phyloP scores from a whole-genome alignment of 2,797 vertebrate species.

The Helicolenus hilgendorfi region DNA sequence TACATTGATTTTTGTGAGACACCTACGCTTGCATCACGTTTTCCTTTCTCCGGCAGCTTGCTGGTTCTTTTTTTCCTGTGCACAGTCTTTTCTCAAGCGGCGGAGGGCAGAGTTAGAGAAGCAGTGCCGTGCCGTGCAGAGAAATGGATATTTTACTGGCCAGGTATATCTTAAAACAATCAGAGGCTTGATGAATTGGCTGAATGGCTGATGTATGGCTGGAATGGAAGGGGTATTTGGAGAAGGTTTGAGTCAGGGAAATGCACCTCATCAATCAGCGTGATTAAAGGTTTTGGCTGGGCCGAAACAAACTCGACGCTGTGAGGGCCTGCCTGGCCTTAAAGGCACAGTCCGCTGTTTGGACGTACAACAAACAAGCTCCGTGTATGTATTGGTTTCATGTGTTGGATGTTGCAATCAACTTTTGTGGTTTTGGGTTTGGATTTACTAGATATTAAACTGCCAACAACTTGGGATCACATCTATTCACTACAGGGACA shows the following conservation, averaged over 20 bases:
- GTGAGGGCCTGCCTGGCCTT: slow-evolving; percentile 62
- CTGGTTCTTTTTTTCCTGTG: background rate
- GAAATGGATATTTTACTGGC: slow-evolving; percentile 84
- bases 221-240: slow-evolving; percentile 79
- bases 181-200: slow-evolving; percentile 83
- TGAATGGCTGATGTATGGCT: slow-evolving; percentile 82
- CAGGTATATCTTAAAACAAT: slow-evolving; percentile 88
- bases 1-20: background rate
- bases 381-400: background rate
- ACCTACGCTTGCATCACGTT: background rate
- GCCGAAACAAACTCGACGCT: slow-evolving; percentile 79
- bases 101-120: slow-evolving; percentile 21
- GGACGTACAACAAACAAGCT: slow-evolving; percentile 26
- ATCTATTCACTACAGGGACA: background rate
- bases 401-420: background rate
- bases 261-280: slow-evolving; percentile 87
- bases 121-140: slow-evolving; percentile 38
- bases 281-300: slow-evolving; percentile 84
- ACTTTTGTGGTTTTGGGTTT: background rate
- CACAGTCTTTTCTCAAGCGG: background rate
- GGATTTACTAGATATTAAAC: background rate
- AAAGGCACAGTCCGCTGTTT: slow-evolving; percentile 70
- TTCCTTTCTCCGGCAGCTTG: background rate
- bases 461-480: too few relatives aligned
- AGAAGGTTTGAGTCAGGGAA: slow-evolving; percentile 87